Evolutionary conservation across 1,140 invertebrate genomes (phyloP), one percentile per base, ranked within the genome.

Genomic region (Trichomalopsis sarcophagae): DNA sequence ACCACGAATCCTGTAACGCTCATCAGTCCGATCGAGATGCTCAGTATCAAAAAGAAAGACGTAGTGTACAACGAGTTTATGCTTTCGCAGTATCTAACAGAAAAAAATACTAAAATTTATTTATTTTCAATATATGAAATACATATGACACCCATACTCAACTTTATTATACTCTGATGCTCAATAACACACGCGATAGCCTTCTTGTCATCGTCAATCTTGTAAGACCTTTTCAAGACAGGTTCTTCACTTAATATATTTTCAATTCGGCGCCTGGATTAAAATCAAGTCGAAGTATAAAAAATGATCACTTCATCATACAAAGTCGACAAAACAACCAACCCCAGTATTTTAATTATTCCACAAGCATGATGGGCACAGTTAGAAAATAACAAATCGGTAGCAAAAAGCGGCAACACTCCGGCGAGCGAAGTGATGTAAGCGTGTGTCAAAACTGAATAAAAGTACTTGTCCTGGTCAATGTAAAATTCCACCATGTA

Each of bases 301-400:
- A 68, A 23, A 17, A 50, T 68, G 21, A 62, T 17, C 27, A 27
- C 11, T 6, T 66, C 9, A 44, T 44, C 7, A 9, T 1, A 17
- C 6, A 17, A 62, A 62, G 17, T 5, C 55, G 17, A 3, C 21
- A 71, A 71, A 36, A 36, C 5, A 6, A 30, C 68, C 33, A 33
- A 87, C 85, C 80, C 80, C 5, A 83, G 23, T 23, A 87, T 86
- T 80, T 30, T 23, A 17, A 86, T 81, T 55, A 87, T 78, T n/a
- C 75, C 85, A 75, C 55, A 75, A 47, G 7, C 9, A 44, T 87
- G 83, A 66, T 79, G 66, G 9, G 68, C 6, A 27, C 14, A 80
- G 13, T 33, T 17, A 0, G 68, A 5, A 23, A 13, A 36, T 1
- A 82, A 40, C 21, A n/a, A 40, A 36, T 87, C 82, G 2, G 62